These are phyloP conservation scores for Falcaria lacertinaria DNA, from an alignment of 2,888 invertebrate species.

Conservation along the genomic window DNA sequence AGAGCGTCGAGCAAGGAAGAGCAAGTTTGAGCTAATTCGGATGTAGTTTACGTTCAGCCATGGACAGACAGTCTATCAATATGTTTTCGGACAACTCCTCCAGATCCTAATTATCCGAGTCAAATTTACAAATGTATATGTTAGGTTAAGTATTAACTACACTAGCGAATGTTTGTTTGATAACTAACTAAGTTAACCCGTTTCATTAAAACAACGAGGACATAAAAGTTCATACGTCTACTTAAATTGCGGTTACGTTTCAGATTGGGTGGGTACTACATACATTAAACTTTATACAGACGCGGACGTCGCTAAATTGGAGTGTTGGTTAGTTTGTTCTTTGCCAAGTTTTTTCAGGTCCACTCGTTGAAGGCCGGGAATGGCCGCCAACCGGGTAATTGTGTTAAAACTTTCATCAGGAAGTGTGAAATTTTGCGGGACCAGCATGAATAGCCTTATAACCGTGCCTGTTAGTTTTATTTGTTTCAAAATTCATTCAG, in stretches of 20 bases:
- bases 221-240: conserved; percentile 22
- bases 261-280: conserved; percentile 73
- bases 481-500: conserved; percentile 57
- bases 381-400: conserved; percentile 71
- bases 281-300: conserved; percentile 76
- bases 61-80: no score
- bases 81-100: conserved; percentile 44
- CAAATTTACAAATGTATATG: neutral
- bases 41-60: conserved; percentile 42
- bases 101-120: conserved; percentile 3
- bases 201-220: neutral
- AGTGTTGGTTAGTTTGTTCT: conserved; percentile 75
- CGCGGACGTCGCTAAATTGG: conserved; percentile 73
- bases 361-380: conserved; percentile 61
- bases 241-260: conserved; percentile 63
- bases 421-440: conserved; percentile 71
- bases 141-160: no score
- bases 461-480: conserved; percentile 63
- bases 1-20: conserved; percentile 42
- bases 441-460: conserved; percentile 51
- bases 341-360: conserved; percentile 75
- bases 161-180: neutral
- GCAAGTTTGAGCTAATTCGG: conserved; percentile 58
- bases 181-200: neutral
- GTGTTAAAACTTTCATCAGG: conserved; percentile 77